phyloP scores from a whole-genome alignment of 2,888 invertebrate genomes.

The Stegana nigrithorax region DNA sequence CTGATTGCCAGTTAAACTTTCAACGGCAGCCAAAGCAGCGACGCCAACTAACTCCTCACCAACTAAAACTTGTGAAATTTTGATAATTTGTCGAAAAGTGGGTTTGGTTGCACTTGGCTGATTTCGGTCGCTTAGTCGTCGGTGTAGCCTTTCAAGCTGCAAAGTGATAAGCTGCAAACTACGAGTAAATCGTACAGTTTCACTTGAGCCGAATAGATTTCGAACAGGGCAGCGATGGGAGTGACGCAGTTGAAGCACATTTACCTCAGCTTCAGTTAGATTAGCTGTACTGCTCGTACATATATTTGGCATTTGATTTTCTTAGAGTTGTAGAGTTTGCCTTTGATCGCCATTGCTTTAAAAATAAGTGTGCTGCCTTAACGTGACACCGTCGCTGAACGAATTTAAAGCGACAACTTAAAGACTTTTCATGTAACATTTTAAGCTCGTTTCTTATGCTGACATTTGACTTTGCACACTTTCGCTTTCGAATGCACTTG shows the following conservation, averaged over 20 bases:
- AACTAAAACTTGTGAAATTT: background rate
- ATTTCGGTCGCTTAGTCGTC: background rate
- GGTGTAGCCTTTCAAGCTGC: background rate
- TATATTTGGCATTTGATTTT: conserved; percentile 10
- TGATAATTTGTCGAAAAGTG: conserved; percentile 8
- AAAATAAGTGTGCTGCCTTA: no score
- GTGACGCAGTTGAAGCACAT: background rate
- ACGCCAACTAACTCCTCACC: background rate
- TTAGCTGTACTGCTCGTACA: no score
- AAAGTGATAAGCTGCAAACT: background rate
- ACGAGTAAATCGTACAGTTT: no score
- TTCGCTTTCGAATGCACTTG: conserved; percentile 49
- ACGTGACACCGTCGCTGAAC: no score
- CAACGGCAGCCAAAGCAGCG: background rate
- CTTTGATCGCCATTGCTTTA: background rate
- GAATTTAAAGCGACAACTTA: background rate
- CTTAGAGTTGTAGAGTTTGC: background rate
- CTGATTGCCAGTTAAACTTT: background rate
- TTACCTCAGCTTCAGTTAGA: conserved; percentile 1
- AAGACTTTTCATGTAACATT: background rate
- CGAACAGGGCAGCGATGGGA: no score
- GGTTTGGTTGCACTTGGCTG: background rate
- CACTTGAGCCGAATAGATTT: no score
- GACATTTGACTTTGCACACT: conserved; percentile 33
- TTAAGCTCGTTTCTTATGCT: no score